Conservation (phyloP, 2,888 invertebrate species). For the Drosophila kuntzei region DNA sequence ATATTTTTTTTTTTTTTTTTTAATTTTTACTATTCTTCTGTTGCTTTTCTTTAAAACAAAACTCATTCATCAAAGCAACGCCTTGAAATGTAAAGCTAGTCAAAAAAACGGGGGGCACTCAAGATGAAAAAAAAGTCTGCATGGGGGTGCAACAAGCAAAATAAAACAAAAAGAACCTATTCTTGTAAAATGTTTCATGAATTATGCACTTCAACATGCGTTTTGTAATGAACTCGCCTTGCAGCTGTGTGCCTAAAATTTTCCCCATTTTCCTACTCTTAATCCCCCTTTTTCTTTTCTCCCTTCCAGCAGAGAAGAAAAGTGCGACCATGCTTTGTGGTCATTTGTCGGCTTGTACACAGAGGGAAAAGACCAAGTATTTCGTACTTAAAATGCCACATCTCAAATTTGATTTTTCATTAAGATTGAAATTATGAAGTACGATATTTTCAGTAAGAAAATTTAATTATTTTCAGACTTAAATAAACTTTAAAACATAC, state of each 20-base stretch:
- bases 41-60: conserved; percentile 28
- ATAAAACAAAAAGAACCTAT: neutral
- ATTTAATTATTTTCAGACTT: no score
- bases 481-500: no score
- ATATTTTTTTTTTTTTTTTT: neutral
- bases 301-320: conserved; percentile 17
- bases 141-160: neutral
- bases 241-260: conserved; percentile 21
- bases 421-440: no score
- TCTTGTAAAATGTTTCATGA: conserved; percentile 50
- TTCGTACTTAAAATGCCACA: no score
- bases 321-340: conserved; percentile 43
- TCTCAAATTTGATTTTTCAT: no score
- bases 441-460: no score
- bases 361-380: no score
- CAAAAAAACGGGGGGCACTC: neutral
- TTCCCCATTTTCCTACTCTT: neutral
- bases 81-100: conserved; percentile 28
- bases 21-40: neutral
- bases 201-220: conserved; percentile 64
- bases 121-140: neutral
- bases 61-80: conserved; percentile 57
- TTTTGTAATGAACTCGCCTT: conserved; percentile 47
- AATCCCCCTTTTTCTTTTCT: neutral
- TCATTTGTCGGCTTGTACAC: conserved; percentile 59